Percentiles rank a stretch among this genome's conserved stretches.
Conservation (phyloP, 1,140 invertebrate genomes). For the Tigriopus japonicus region DNA sequence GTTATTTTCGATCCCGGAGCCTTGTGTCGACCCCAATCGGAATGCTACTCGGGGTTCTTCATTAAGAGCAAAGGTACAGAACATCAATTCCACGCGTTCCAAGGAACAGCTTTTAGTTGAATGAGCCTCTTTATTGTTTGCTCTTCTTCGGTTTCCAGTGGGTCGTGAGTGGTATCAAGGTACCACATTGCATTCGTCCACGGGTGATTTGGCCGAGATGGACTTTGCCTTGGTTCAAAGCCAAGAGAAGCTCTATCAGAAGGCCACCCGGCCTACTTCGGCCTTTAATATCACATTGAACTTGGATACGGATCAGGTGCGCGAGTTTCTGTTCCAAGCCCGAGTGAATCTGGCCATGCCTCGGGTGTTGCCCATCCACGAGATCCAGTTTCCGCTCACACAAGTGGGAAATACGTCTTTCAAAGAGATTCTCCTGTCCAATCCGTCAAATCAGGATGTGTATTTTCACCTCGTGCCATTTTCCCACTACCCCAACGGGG, state of each 20-base stretch:
- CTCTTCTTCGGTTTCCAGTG: slow-evolving; percentile 25
- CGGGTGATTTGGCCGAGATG: slow-evolving; percentile 32
- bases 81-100: neutral
- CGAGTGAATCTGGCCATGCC: slow-evolving; percentile 16
- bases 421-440: slow-evolving; percentile 35
- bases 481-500: slow-evolving; percentile 24
- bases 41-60: slow-evolving; percentile 51
- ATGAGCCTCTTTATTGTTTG: slow-evolving; percentile 13
- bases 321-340: slow-evolving; percentile 45
- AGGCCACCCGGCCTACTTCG: slow-evolving; percentile 25
- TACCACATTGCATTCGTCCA: slow-evolving; percentile 36
- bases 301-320: slow-evolving; percentile 52
- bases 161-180: slow-evolving; percentile 50
- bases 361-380: neutral
- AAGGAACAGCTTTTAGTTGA: neutral
- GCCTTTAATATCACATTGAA: slow-evolving; percentile 49
- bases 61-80: slow-evolving; percentile 36
- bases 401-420: slow-evolving; percentile 58
- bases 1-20: slow-evolving; percentile 46
- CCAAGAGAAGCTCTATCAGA: slow-evolving; percentile 35
- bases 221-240: slow-evolving; percentile 39
- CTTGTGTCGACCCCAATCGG: slow-evolving; percentile 35
- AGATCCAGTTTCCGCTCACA: slow-evolving; percentile 51
- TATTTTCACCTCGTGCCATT: slow-evolving; percentile 42
- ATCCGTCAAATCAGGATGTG: slow-evolving; percentile 37